Percentiles rank a stretch among this genome's conserved stretches.
phyloP scores from a whole-genome alignment of 2,888 invertebrate genomes.

The Mactromeris polynyma region DNA sequence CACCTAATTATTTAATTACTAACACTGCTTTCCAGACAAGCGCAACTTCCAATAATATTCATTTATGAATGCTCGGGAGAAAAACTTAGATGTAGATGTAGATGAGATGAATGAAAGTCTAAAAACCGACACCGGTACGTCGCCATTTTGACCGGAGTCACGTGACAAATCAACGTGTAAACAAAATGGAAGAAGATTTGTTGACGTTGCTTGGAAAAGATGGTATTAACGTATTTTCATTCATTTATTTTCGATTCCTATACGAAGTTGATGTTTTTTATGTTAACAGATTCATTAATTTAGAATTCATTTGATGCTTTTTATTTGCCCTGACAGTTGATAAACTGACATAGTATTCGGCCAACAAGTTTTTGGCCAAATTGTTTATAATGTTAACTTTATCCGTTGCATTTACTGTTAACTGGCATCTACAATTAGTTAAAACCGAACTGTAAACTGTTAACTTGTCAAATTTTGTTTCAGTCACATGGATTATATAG shows the following conservation, averaged over 20 bases:
- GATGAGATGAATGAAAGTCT: no score
- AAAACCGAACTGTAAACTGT: no score
- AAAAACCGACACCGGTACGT: not conserved
- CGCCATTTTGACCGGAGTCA: not conserved
- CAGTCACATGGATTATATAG: no score
- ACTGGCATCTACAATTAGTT: not conserved
- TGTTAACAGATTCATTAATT: not conserved
- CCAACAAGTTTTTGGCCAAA: not conserved
- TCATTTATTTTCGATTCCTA: not conserved
- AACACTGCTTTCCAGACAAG: no score
- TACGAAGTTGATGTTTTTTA: not conserved
- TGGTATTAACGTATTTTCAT: conserved; percentile 67
- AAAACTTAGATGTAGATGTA: no score
- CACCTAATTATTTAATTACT: no score
- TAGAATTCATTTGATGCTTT: not conserved
- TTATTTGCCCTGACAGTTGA: not conserved
- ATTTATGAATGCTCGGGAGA: no score
- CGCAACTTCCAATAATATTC: no score
- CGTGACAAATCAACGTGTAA: conserved; percentile 24
- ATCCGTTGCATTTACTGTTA: not conserved
- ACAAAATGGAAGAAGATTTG: conserved; percentile 79
- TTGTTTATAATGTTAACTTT: not conserved
- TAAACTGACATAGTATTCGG: conserved; percentile 17
- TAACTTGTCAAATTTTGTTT: no score
- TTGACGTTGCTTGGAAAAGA: conserved; percentile 75